Evolutionary conservation across 1,140 invertebrate genomes (phyloP), one percentile per base, ranked within the genome.

Genomic region (Drosophila pandora): DNA sequence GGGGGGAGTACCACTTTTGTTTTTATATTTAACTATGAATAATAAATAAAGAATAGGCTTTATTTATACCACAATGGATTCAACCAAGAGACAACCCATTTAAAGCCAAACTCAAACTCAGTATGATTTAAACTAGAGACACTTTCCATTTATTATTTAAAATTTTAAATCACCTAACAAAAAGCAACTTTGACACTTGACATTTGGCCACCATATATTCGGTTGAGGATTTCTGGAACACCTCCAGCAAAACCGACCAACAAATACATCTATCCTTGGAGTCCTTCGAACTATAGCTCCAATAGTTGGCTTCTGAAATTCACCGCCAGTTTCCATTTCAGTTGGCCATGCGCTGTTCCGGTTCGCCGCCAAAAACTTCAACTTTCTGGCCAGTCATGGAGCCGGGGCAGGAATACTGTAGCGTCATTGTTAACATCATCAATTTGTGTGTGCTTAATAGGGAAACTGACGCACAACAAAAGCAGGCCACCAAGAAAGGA

Each of bases 391-490:
- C 78, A 88, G 82, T 87, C 82, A 87, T 87, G 62, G 58, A 85
- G 78, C 69, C 56, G 63, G 25, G 17, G 62, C 47, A 74, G 75
- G 60, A 82, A 82, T 87, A 82, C 70, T 72, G 82, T 89, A 84
- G 65, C 84, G 84, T 87, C 83, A 87, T 87, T 88, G 83, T 88
- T 88, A 87, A 87, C 83, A 87, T 87, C 83, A 87, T 87, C 83
- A 87, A 87, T 88, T 87, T 87, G 83, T 87, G 83, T 89, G 83
- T 82, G 84, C 84, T 87, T 87, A 89, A 87, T 88, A 83, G 87
- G 83, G 84, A 79, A 87, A 87, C 84, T 87, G 83, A 87, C 83
- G 79, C 83, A 87, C 83, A 79, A 83, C 83, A 88, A 83, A 72
- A 76, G 71, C 64, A 79, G 67, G 65, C 67, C 63, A 67, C 30